Conservation (phyloP, 1,140 invertebrate genomes). For the Cydia fagiglandana region DNA sequence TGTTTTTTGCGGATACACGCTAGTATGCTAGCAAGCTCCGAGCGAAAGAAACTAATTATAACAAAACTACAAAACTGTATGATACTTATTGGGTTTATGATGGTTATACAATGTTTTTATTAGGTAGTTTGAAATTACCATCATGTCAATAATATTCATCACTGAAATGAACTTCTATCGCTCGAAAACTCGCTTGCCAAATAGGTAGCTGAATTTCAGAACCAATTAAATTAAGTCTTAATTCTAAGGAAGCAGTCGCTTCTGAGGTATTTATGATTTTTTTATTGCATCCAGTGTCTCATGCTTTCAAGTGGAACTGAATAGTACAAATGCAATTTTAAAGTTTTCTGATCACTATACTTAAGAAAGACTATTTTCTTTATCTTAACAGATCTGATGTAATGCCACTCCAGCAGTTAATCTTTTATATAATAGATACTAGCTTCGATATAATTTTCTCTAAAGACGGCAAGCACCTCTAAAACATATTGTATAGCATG, state of each 20-base stretch:
- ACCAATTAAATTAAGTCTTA: conserved; percentile 57
- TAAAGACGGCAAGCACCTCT: conserved; percentile 70
- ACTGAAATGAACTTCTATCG: not conserved
- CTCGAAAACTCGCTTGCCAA: not conserved
- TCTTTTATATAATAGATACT: conserved; percentile 16
- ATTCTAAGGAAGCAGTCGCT: conserved; percentile 66
- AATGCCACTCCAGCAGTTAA: conserved; percentile 51
- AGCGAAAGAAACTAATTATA: not conserved
- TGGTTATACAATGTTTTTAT: not conserved
- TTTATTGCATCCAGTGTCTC: conserved; percentile 54
- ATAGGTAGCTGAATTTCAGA: conserved; percentile 36
- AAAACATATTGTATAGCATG: conserved; percentile 76
- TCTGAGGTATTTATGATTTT: conserved; percentile 66
- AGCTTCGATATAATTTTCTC: conserved; percentile 50
- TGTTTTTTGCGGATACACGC: not conserved
- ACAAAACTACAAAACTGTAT: not conserved
- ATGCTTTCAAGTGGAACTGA: conserved; percentile 42
- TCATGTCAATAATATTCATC: not conserved
- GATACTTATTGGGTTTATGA: not conserved
- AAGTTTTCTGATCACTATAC: conserved; percentile 45
- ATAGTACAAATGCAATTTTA: conserved; percentile 39
- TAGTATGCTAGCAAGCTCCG: not conserved
- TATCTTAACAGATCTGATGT: conserved; percentile 67
- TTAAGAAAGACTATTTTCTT: conserved; percentile 50
- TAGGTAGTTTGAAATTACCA: not conserved